Evolutionary conservation across 2,888 invertebrate species (phyloP).

Genomic region (Camptogramma bilineatum): DNA sequence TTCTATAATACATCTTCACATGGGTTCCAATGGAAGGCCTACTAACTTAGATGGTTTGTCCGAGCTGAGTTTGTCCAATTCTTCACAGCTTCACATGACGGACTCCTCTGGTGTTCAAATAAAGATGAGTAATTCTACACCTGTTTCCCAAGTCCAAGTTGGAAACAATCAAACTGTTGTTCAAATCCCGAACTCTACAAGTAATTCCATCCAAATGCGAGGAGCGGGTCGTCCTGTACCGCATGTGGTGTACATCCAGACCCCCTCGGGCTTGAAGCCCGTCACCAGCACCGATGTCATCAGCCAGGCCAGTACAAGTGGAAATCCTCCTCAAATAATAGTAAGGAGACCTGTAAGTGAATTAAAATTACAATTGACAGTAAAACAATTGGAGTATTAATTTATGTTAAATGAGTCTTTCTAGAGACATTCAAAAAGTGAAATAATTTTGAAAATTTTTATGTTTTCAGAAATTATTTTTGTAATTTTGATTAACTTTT

Average conservation of each 20-base stretch:
- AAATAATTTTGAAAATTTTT: constrained; percentile 9
- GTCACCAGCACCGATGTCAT: constrained; percentile 79
- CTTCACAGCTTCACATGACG: constrained; percentile 68
- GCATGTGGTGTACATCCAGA: constrained; percentile 87
- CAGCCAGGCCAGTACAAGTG: constrained; percentile 79
- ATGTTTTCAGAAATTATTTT: constrained; percentile 20
- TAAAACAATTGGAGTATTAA: constrained; percentile 22
- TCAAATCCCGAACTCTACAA: constrained; percentile 73
- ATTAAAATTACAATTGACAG: constrained; percentile 48
- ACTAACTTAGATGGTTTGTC: constrained; percentile 67
- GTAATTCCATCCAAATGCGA: constrained; percentile 74
- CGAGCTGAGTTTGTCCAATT: constrained; percentile 68
- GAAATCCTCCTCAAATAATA: constrained; percentile 81
- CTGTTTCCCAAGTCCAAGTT: constrained; percentile 73
- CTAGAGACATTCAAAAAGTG: neutral
- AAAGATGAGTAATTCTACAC: constrained; percentile 68
- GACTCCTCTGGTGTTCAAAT: constrained; percentile 69
- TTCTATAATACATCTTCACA: constrained; percentile 79
- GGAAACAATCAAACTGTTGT: constrained; percentile 67
- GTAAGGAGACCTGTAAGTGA: constrained; percentile 82
- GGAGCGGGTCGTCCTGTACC: constrained; percentile 73
- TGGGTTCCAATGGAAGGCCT: constrained; percentile 71
- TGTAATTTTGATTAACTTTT: constrained; percentile 36
- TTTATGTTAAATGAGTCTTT: constrained; percentile 3
- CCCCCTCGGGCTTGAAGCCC: constrained; percentile 80